Base-by-base conservation (phyloP, 2,888 invertebrate genomes). In the Scelioninae gen. 2 region DNA sequence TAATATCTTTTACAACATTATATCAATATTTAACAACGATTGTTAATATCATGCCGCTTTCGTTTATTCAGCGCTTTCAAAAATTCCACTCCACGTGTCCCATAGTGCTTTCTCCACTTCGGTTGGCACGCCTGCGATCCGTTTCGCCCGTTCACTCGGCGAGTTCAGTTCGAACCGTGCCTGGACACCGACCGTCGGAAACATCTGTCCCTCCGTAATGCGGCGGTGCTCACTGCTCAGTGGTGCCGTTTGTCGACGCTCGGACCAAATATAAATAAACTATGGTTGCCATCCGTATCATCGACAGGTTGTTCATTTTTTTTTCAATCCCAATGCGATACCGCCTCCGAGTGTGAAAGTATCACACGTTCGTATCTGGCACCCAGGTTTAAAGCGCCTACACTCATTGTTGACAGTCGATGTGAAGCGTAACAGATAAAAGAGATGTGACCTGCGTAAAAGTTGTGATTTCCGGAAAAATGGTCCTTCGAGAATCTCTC, bases 251-350 rank as follows among this genome's bases (percentile, higher is more conserved):
- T n/a, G n/a, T 55, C 31, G 18, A 46, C n/a, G n/a, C n/a, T n/a
- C n/a, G n/a, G n/a, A 11, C 2, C 43, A 60, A 43, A 58, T 52
- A 58, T 58, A 60, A 50, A 68, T 43, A 68, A 48, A 52, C 39
- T 60, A 41, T 52, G 52, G 41, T 68, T 28, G 45, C 31, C 50
- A 46, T 52, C 46, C 43, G 39, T 58, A 50, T 16, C 22, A 58
- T 58, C 43, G 68, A 58, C 68, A 67, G 67, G 50, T 58, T 67
- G 43, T 58, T 10, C 16, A 11, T 33, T 35, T 35, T n/a, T 11
- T 35, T 35, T 11, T 35, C n/a, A 35, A 35, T 35, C 13, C n/a
- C 2, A 31, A 31, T 31, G 31, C 9, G 13, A 35, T 7, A n/a
- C 2, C 35, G 9, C n/a, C 35, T 13, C 2, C 11, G 3, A 35